A percentile compares a stretch with the other conserved stretches of the same genome.
Conservation (phyloP, 1,140 invertebrate genomes). For the Dendrolimus punctatus region DNA sequence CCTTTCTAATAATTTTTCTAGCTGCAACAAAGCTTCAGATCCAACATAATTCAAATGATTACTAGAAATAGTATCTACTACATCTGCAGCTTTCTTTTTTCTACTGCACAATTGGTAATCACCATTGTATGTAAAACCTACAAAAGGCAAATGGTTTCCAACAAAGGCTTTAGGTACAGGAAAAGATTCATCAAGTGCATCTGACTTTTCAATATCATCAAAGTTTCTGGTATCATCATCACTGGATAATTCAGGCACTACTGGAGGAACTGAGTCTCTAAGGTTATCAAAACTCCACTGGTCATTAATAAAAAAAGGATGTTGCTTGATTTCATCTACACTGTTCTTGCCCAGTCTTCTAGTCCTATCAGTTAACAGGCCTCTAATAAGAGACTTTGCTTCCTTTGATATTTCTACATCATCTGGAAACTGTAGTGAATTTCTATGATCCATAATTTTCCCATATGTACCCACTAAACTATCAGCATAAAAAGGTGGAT, state of each 20-base stretch:
- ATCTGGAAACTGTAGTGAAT: constrained; percentile 94
- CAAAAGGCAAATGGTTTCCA: constrained; percentile 98
- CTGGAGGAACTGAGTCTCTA: constrained; percentile 93
- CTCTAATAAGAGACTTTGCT: constrained; percentile 94
- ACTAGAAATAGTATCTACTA: constrained; percentile 76
- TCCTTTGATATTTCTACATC: constrained; percentile 94
- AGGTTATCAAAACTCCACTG: constrained; percentile 99
- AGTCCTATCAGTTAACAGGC: constrained; percentile 94
- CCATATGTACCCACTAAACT: constrained; percentile 98
- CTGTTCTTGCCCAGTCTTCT: constrained; percentile 94
- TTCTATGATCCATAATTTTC: constrained; percentile 99
- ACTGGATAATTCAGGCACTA: constrained; percentile 94
- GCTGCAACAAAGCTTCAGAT: constrained; percentile 74
- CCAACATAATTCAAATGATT: constrained; percentile 73
- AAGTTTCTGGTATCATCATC: constrained; percentile 99
- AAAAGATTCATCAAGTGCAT: constrained; percentile 92
- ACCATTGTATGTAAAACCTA: constrained; percentile 97
- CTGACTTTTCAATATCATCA: constrained; percentile 96
- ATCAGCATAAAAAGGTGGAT: constrained; percentile 99
- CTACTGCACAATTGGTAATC: constrained; percentile 82
- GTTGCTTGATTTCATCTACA: constrained; percentile 95
- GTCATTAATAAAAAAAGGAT: constrained; percentile 97
- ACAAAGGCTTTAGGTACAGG: constrained; percentile 97
- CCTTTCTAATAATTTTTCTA: constrained; percentile 82
- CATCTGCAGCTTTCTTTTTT: constrained; percentile 48